Evolutionary conservation across 2,113 vertebrate genomes (phyloP).

Genomic region (Pampusana beccarii): DNA sequence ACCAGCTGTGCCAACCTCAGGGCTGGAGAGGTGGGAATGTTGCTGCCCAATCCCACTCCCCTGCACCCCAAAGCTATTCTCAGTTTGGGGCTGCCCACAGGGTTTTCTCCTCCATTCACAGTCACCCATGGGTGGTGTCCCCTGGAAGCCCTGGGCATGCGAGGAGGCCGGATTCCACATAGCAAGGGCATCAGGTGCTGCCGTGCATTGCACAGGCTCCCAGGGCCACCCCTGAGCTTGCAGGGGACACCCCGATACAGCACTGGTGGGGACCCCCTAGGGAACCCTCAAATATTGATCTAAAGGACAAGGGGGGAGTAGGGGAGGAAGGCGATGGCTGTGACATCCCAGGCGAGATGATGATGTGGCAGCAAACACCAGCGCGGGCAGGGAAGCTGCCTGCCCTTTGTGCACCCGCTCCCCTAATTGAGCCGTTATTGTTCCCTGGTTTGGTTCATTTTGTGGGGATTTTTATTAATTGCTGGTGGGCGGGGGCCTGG

Average conservation of each 20-base stretch:
- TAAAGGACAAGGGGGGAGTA: not conserved
- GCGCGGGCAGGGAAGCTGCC: not conserved
- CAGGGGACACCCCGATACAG: rapidly evolving
- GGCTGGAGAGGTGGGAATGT: not conserved
- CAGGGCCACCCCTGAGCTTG: not conserved
- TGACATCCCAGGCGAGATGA: not conserved
- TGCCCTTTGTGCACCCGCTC: not conserved
- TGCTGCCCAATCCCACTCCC: rapidly evolving
- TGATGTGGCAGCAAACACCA: not conserved
- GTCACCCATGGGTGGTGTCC: rapidly evolving
- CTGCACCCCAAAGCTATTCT: not conserved
- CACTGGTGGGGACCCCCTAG: not conserved
- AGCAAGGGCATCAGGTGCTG: not conserved
- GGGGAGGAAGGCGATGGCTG: not conserved
- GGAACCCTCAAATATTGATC: not conserved
- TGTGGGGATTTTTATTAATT: not conserved
- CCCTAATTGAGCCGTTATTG: not conserved
- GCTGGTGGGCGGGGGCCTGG: not conserved
- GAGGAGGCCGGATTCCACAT: rapidly evolving
- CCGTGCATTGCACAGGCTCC: rapidly evolving
- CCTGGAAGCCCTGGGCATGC: rapidly evolving
- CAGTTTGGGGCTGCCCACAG: not conserved
- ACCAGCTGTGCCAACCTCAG: not conserved
- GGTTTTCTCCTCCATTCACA: rapidly evolving
- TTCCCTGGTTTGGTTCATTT: rapidly evolving